A percentile compares a stretch with the other conserved stretches of the same genome.
Conservation (phyloP, 2,113 vertebrate genomes). For the Bothrops jararaca region DNA sequence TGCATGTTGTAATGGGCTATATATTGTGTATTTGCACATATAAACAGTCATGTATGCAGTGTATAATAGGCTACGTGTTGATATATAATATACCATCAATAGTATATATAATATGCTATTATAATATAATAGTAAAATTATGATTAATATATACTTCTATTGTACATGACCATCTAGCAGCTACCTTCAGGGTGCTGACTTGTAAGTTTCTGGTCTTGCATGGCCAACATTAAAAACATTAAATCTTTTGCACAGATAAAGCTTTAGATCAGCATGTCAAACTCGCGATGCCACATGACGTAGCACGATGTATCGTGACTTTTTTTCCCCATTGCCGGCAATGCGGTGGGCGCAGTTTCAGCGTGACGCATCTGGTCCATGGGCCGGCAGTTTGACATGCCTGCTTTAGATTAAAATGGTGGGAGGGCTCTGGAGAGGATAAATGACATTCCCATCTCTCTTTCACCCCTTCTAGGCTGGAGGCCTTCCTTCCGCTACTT, state of each 20-base stretch:
- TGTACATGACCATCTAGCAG: neutral
- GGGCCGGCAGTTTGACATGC: no score
- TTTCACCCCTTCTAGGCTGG: constrained; percentile 62
- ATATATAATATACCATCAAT: no score
- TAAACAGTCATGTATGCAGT: neutral
- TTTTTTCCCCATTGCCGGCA: no score
- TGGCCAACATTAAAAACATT: neutral
- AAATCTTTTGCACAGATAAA: neutral
- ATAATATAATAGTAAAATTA: neutral
- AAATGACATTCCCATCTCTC: neutral
- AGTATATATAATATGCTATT: no score
- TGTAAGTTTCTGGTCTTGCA: neutral
- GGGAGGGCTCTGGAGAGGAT: neutral
- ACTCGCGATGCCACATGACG: no score
- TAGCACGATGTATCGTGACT: no score
- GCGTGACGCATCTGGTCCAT: no score
- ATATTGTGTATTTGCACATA: neutral
- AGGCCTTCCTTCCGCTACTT: constrained; percentile 71
- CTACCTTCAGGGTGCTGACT: no score
- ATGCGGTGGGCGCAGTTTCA: no score
- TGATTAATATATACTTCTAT: neutral
- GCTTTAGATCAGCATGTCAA: neutral
- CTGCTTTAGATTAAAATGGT: neutral
- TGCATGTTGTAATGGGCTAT: neutral
- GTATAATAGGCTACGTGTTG: neutral